Conservation (phyloP, 1,140 invertebrate genomes). For the Aphidius ervi region DNA sequence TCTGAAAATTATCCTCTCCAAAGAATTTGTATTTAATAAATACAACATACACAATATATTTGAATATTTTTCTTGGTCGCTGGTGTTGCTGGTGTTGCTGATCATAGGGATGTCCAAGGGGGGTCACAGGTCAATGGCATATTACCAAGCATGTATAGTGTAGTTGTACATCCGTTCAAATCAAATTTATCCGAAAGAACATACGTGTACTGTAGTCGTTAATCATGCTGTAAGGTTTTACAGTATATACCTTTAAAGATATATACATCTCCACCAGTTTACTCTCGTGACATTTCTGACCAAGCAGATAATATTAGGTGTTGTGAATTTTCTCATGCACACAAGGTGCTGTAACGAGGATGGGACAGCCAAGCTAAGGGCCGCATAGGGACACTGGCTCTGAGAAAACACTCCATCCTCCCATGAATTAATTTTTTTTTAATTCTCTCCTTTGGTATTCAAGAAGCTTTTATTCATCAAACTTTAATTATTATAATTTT, state of each 20-base stretch:
- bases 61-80: neutral
- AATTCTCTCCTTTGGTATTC: no score
- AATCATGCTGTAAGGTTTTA: slow-evolving; percentile 24
- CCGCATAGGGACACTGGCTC: no score
- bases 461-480: no score
- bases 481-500: no score
- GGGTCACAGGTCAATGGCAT: slow-evolving; percentile 13
- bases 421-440: no score
- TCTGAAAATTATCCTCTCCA: slow-evolving; percentile 15
- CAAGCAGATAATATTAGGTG: no score
- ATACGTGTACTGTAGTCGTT: slow-evolving; percentile 24
- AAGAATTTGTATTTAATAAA: slow-evolving; percentile 15
- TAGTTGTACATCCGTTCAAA: slow-evolving; percentile 7
- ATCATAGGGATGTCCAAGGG: slow-evolving; percentile 3
- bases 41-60: neutral
- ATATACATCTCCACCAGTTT: neutral
- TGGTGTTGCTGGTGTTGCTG: slow-evolving; percentile 6
- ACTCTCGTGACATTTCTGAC: slow-evolving; percentile 4
- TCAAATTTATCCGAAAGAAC: slow-evolving; percentile 32
- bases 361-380: no score
- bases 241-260: neutral
- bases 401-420: no score
- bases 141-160: neutral
- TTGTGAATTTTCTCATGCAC: no score
- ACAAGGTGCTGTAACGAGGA: no score